A percentile compares a stretch with the other conserved stretches of the same genome.
Evolutionary conservation across 2,888 invertebrate genomes (phyloP).

Genomic region (Sinopyrophorus schimmeli): DNA sequence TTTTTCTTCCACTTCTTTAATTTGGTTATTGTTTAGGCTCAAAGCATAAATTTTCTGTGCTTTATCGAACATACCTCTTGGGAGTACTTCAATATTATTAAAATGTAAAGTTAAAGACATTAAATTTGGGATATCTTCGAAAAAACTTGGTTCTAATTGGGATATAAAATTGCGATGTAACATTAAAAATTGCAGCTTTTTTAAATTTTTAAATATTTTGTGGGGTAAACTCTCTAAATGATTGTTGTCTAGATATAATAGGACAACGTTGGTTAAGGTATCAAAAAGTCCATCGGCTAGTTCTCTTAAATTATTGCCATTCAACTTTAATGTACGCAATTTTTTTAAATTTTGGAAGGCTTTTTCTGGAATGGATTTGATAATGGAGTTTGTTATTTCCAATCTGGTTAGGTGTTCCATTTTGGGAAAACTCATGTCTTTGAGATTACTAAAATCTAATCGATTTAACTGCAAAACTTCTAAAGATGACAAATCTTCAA

Average conservation of each 20-base stretch:
- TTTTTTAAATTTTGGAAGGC: not conserved
- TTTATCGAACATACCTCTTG: not conserved
- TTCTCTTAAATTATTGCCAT: not conserved
- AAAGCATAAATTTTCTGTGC: not conserved
- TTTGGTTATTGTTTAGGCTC: not conserved
- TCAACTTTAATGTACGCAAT: not conserved
- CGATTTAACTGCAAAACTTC: not conserved
- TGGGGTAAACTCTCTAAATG: not conserved
- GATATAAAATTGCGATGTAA: not conserved
- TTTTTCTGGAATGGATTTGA: not conserved
- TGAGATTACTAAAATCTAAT: not conserved
- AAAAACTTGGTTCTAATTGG: not conserved
- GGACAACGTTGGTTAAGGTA: not conserved
- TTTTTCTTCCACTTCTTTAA: not conserved
- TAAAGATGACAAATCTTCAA: not conserved
- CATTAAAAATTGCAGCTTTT: not conserved
- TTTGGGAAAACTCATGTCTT: not conserved
- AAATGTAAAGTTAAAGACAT: not conserved
- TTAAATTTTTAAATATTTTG: not conserved
- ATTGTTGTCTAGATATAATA: not conserved
- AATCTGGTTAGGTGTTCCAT: not conserved
- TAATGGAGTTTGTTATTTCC: not conserved
- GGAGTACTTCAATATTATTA: not conserved
- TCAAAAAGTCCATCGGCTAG: not conserved
- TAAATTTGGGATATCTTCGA: not conserved